These are phyloP conservation scores for Anoplius nigerrimus DNA, from an alignment of 2,888 invertebrate genomes.

Conservation along the genomic window DNA sequence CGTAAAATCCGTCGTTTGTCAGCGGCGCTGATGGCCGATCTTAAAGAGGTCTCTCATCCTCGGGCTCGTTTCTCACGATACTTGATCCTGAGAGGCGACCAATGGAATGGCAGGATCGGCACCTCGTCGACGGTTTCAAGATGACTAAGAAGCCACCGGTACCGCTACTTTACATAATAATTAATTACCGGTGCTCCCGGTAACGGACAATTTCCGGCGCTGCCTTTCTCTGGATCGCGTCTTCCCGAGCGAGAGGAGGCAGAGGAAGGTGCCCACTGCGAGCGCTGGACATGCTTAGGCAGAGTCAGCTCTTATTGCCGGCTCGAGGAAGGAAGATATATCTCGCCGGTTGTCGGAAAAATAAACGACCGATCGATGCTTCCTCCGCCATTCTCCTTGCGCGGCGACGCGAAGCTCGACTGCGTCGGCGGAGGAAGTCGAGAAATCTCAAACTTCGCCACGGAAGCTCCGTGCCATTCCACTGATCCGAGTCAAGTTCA, in stretches of 20 bases:
- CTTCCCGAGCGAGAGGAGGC: constrained; percentile 8
- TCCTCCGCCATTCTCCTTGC: constrained; percentile 20
- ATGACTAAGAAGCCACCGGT: constrained; percentile 28
- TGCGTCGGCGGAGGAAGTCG: constrained; percentile 28
- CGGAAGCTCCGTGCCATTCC: no score
- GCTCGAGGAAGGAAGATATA: constrained; percentile 29
- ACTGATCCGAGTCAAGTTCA: no score
- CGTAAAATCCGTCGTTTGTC: constrained; percentile 32
- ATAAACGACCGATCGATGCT: constrained; percentile 19
- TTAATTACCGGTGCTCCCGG: constrained; percentile 65
- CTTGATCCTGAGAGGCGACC: constrained; percentile 10
- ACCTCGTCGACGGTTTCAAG: constrained; percentile 7
- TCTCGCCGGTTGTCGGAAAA: constrained; percentile 13
- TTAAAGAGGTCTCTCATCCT: constrained; percentile 17
- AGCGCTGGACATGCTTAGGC: neutral
- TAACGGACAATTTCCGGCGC: constrained; percentile 69
- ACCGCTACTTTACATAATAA: constrained; percentile 68
- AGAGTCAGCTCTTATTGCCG: neutral
- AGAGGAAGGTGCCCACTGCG: neutral
- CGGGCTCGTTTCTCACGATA: constrained; percentile 11
- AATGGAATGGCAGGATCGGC: neutral
- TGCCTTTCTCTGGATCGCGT: constrained; percentile 36
- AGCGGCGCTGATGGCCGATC: constrained; percentile 8
- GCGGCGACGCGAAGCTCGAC: neutral
- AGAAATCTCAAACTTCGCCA: neutral